Conservation (phyloP, 2,888 invertebrate genomes). For the Xylota segnis region DNA sequence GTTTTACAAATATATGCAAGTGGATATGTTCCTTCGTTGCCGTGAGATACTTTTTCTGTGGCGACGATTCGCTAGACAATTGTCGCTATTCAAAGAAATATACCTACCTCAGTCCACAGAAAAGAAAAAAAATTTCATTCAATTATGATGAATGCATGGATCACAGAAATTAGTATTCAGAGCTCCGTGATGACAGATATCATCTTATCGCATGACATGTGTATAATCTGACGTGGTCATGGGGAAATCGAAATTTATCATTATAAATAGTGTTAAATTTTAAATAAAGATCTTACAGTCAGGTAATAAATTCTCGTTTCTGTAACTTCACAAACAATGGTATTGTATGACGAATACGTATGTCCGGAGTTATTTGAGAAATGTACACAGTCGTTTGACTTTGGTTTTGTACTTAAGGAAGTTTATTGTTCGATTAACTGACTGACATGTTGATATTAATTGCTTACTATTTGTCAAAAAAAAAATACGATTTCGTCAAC, state of each 20-base stretch:
- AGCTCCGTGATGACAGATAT: slow-evolving; percentile 67
- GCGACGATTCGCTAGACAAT: slow-evolving; percentile 62
- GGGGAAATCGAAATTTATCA: slow-evolving; percentile 74
- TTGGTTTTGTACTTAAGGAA: slow-evolving; percentile 67
- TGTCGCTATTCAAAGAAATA: slow-evolving; percentile 53
- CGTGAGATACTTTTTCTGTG: slow-evolving; percentile 72
- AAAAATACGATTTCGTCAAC: slow-evolving; percentile 25
- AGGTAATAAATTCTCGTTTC: slow-evolving; percentile 70
- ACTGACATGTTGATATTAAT: slow-evolving; percentile 51
- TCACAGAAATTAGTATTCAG: slow-evolving; percentile 71
- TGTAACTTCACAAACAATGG: slow-evolving; percentile 57
- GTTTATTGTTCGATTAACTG: slow-evolving; percentile 73
- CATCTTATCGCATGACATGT: slow-evolving; percentile 66
- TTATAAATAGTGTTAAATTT: slow-evolving; percentile 75
- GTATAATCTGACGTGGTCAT: slow-evolving; percentile 68
- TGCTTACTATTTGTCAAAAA: slow-evolving; percentile 43
- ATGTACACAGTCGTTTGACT: slow-evolving; percentile 55
- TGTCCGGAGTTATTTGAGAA: slow-evolving; percentile 55
- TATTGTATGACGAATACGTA: slow-evolving; percentile 27
- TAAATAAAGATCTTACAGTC: slow-evolving; percentile 72
- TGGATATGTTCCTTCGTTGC: slow-evolving; percentile 21
- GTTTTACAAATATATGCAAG: slow-evolving; percentile 38
- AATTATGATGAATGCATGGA: slow-evolving; percentile 68
- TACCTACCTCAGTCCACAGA: slow-evolving; percentile 16
- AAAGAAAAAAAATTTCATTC: slow-evolving; percentile 52